phyloP scores from a whole-genome alignment of 2,797 vertebrate species.

The Cetoscarus ocellatus region DNA sequence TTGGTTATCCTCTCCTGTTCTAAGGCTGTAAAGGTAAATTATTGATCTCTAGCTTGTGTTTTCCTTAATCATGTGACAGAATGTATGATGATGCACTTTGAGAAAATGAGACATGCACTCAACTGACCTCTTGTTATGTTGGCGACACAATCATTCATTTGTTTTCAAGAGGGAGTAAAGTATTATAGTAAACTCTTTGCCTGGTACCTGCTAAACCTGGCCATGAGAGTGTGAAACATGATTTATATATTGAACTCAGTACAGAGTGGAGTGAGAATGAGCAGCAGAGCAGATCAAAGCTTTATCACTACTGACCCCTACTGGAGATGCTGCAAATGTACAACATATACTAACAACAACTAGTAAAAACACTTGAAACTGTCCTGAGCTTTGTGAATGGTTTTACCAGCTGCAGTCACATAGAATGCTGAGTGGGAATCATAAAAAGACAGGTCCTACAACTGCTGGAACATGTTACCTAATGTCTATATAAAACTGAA shows the following conservation, averaged over 20 bases:
- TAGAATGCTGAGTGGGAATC: conserved; percentile 7
- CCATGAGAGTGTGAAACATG: not conserved
- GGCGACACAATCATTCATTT: too few species aligned
- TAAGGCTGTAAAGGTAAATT: too few species aligned
- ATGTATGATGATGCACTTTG: too few species aligned
- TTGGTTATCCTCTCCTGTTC: too few species aligned
- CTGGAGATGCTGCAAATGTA: conserved; percentile 52
- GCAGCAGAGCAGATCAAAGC: conserved; percentile 12
- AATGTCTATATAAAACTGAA: not conserved
- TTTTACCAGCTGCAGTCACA: conserved; percentile 21
- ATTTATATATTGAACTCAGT: not conserved
- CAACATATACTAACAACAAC: conserved; percentile 16
- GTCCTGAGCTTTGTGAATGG: not conserved
- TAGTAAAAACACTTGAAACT: not conserved
- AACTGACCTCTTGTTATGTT: too few species aligned
- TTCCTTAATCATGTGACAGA: too few species aligned
- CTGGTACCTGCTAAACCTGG: not conserved
- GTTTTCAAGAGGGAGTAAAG: too few species aligned
- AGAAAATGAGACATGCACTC: too few species aligned
- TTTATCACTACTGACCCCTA: conserved; percentile 71
- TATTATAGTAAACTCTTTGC: too few species aligned
- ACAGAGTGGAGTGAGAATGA: not conserved
- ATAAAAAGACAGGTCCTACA: too few species aligned
- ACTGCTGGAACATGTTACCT: conserved; percentile 5
- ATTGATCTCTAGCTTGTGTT: too few species aligned